phyloP scores from a whole-genome alignment of 2,113 vertebrate species.

The Reinhardtius hippoglossoides region DNA sequence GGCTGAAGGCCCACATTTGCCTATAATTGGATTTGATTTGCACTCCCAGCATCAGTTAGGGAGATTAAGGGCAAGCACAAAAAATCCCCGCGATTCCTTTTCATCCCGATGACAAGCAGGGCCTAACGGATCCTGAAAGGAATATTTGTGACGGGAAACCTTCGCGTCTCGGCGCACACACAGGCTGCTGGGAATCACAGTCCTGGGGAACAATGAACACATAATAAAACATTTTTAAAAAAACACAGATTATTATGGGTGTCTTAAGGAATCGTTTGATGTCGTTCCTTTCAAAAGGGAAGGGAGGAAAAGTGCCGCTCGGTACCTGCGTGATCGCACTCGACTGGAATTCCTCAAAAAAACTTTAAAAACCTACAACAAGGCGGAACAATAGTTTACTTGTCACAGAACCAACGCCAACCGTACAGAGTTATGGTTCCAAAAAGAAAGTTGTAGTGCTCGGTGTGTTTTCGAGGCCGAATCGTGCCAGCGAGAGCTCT shows the following conservation, averaged over 20 bases:
- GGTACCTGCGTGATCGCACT: constrained; percentile 37
- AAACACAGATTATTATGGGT: constrained; percentile 42
- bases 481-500: constrained; percentile 44
- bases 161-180: constrained; percentile 46
- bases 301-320: background rate
- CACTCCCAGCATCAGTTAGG: constrained; percentile 80
- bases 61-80: constrained; percentile 79
- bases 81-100: constrained; percentile 77
- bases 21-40: constrained; percentile 80
- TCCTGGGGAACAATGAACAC: constrained; percentile 52
- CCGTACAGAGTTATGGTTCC: background rate
- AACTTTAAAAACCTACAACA: background rate
- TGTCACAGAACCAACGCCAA: background rate
- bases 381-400: constrained; percentile 41
- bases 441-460: constrained; percentile 43
- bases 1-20: constrained; percentile 73
- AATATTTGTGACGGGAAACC: constrained; percentile 69
- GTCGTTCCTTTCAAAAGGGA: constrained; percentile 15
- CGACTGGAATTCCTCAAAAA: constrained; percentile 11
- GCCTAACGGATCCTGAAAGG: constrained; percentile 76
- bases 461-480: background rate
- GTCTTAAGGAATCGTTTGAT: constrained; percentile 40
- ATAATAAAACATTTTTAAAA: constrained; percentile 26
- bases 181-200: constrained; percentile 44
- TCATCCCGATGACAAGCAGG: constrained; percentile 76